Evolutionary conservation across 2,113 vertebrate genomes (phyloP).

Genomic region (Melanerpes aurifrons): DNA sequence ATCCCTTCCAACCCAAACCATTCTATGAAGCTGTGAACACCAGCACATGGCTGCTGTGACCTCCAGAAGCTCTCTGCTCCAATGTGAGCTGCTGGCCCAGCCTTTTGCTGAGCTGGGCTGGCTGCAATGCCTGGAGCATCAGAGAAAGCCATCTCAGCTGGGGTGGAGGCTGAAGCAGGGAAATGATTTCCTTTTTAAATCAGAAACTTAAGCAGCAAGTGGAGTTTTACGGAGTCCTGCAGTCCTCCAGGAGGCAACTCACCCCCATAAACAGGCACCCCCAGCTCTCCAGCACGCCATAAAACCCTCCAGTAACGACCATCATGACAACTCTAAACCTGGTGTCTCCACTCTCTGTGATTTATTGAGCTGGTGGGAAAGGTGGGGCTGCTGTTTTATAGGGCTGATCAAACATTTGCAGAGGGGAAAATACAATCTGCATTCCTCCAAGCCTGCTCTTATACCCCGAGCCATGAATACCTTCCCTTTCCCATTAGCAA

Average conservation of each 20-base stretch:
- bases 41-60: rapidly evolving
- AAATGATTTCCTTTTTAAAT: background rate
- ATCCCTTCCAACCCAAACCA: no score
- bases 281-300: constrained; percentile 8
- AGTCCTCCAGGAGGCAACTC: constrained; percentile 22
- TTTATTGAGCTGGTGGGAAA: constrained; percentile 47
- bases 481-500: constrained; percentile 42
- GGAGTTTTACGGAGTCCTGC: background rate
- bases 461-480: background rate
- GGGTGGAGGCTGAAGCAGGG: background rate
- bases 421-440: constrained; percentile 50
- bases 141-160: rapidly evolving
- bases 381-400: constrained; percentile 40
- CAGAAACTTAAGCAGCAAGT: background rate
- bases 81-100: rapidly evolving
- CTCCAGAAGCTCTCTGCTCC: background rate
- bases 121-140: background rate
- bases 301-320: constrained; percentile 20
- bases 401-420: constrained; percentile 54
- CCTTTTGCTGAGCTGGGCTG: background rate
- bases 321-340: constrained; percentile 44
- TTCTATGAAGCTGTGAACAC: no score
- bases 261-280: constrained; percentile 5
- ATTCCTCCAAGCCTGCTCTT: constrained; percentile 31
- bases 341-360: constrained; percentile 44